Conservation (phyloP, 1,140 invertebrate genomes). For the Ptiloglossa arizonensis region DNA sequence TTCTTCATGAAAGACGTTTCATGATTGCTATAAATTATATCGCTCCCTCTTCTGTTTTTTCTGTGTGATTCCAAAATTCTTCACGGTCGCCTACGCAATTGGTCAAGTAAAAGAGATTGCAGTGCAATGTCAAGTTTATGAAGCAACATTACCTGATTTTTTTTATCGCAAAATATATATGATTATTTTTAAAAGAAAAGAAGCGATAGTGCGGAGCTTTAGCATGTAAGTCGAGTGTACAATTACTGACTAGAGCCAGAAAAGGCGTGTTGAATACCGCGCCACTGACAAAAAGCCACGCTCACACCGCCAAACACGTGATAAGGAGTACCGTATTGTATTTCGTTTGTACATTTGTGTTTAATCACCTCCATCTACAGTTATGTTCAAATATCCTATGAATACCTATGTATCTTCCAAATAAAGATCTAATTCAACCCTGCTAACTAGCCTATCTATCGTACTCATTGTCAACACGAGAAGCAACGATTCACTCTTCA, state of each 20-base stretch:
- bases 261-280: constrained; percentile 35
- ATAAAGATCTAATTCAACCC: constrained; percentile 73
- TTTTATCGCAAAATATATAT: constrained; percentile 67
- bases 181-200: constrained; percentile 69
- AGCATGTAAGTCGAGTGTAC: constrained; percentile 65
- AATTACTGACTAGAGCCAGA: constrained; percentile 60
- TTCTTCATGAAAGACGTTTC: constrained; percentile 34
- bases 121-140: constrained; percentile 62
- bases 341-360: constrained; percentile 76
- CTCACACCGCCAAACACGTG: constrained; percentile 52
- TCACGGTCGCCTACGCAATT: constrained; percentile 34
- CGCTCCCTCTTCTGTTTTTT: constrained; percentile 64
- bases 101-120: constrained; percentile 61
- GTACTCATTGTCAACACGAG: constrained; percentile 27
- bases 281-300: constrained; percentile 47
- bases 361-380: constrained; percentile 65
- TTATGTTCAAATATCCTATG: constrained; percentile 70
- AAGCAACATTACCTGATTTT: constrained; percentile 68
- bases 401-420: constrained; percentile 75
- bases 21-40: constrained; percentile 36
- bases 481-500: constrained; percentile 30
- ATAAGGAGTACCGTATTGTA: constrained; percentile 67
- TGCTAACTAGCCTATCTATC: constrained; percentile 52
- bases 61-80: constrained; percentile 62
- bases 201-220: constrained; percentile 64